Evolutionary conservation across 2,113 vertebrate genomes (phyloP).

Genomic region (Megaptera novaeangliae): DNA sequence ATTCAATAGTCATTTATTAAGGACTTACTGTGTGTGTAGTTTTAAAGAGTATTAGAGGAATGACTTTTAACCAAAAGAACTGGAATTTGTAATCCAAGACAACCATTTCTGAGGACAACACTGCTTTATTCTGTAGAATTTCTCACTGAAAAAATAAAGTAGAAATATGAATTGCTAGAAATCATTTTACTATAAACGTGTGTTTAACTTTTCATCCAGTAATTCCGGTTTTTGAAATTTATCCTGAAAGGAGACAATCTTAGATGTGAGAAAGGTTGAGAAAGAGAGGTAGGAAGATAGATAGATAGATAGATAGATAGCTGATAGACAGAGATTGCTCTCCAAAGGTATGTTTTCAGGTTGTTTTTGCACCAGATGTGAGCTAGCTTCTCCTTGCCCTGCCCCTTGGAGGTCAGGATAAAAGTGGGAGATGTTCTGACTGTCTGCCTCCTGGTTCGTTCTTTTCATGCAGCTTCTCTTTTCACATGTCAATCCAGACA

Average conservation of each 20-base stretch:
- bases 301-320: not conserved
- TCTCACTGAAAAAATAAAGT: not conserved
- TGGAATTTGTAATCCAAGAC: not conserved
- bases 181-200: not conserved
- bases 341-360: not conserved
- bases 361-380: not conserved
- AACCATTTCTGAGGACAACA: not conserved
- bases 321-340: not conserved
- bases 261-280: too few species aligned
- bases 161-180: not conserved
- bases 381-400: not conserved
- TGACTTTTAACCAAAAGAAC: not conserved
- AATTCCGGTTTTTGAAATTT: not conserved
- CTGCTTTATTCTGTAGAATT: not conserved
- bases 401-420: not conserved
- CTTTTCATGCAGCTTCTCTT: not conserved
- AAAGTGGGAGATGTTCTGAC: not conserved
- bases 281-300: too few species aligned
- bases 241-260: not conserved
- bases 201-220: not conserved
- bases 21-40: not conserved
- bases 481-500: not conserved
- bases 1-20: slow-evolving; percentile 4
- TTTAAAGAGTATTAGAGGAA: not conserved
- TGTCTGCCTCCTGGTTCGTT: not conserved